Conservation (phyloP, 2,888 invertebrate species). For the Megastigmus dorsalis region DNA sequence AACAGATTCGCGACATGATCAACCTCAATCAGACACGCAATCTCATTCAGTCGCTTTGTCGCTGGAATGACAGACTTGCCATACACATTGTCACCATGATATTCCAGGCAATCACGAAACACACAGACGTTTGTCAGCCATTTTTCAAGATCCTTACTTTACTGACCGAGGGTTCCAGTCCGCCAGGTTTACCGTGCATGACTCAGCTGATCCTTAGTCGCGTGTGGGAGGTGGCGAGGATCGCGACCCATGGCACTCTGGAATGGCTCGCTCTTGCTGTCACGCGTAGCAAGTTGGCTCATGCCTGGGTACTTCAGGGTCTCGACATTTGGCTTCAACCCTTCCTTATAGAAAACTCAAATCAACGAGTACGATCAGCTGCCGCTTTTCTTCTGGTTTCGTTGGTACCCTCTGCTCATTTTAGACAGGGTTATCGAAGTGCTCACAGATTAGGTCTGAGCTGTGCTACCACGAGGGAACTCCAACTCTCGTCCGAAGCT, state of each 20-base stretch:
- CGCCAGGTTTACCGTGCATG: constrained; percentile 91
- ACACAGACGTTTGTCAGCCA: constrained; percentile 92
- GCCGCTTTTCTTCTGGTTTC: constrained; percentile 93
- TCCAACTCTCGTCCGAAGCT: constrained; percentile 76
- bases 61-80: constrained; percentile 93
- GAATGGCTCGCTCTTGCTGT: constrained; percentile 90
- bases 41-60: constrained; percentile 91
- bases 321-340: constrained; percentile 94
- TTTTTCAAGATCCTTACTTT: constrained; percentile 94
- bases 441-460: constrained; percentile 78
- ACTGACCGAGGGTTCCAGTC: constrained; percentile 88
- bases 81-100: constrained; percentile 92
- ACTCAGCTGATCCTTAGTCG: constrained; percentile 91
- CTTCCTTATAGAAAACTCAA: constrained; percentile 88
- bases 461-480: constrained; percentile 75
- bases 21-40: constrained; percentile 94
- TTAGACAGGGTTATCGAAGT: constrained; percentile 88
- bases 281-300: constrained; percentile 91
- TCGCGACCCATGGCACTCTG: constrained; percentile 92
- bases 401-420: constrained; percentile 92
- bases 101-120: constrained; percentile 92
- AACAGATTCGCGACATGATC: constrained; percentile 95
- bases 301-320: constrained; percentile 94
- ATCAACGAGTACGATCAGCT: constrained; percentile 91
- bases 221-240: constrained; percentile 93